Percentiles rank a stretch among this genome's conserved stretches.
Conservation (phyloP, 2,113 vertebrate genomes). For the Accipiter virgatus region DNA sequence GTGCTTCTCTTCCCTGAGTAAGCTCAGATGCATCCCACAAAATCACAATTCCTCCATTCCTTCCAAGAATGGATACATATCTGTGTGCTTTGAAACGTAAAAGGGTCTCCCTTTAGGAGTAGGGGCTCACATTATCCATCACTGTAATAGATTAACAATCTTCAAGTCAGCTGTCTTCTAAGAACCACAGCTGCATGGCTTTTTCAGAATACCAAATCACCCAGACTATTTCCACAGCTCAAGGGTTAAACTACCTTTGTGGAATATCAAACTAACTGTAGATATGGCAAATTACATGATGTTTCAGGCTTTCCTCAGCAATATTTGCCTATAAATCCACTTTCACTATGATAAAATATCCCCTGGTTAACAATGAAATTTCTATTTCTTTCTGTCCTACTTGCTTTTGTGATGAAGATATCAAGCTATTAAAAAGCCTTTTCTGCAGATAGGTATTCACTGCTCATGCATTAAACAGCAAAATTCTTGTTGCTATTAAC, state of each 20-base stretch:
- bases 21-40: not conserved
- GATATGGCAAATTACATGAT: not conserved
- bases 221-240: not conserved
- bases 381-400: not conserved
- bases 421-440: not conserved
- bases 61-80: not conserved
- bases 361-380: not conserved
- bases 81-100: not conserved
- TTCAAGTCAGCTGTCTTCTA: not conserved
- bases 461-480: not conserved
- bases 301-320: not conserved
- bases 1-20: not conserved
- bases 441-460: not conserved
- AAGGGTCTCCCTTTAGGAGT: not conserved
- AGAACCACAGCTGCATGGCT: not conserved
- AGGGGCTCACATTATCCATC: not conserved
- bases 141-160: not conserved
- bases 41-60: not conserved
- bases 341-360: not conserved
- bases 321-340: not conserved
- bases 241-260: not conserved
- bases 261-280: not conserved
- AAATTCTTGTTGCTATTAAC: not conserved
- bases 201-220: not conserved
- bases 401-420: not conserved